Conservation (phyloP, 2,888 invertebrate species). For the Thumatha senex region DNA sequence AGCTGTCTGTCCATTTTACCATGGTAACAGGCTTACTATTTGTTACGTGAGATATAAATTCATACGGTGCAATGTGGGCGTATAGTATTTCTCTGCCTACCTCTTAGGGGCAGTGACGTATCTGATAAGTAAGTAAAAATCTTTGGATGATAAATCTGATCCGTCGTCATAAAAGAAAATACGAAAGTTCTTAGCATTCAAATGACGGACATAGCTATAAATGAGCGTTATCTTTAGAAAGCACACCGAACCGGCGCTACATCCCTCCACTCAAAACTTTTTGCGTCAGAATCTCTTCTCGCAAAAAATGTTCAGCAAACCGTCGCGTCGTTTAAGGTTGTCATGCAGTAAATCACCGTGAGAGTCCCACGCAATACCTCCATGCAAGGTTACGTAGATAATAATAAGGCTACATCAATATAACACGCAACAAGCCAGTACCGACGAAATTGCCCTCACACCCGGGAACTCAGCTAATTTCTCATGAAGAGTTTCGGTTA, state of each 20-base stretch:
- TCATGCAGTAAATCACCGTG: slow-evolving; percentile 35
- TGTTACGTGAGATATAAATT: too few relatives aligned
- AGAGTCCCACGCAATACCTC: slow-evolving; percentile 33
- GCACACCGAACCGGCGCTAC: not conserved
- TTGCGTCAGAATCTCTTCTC: slow-evolving; percentile 1
- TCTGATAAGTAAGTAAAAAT: too few relatives aligned
- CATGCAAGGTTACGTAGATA: slow-evolving; percentile 41
- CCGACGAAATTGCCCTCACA: slow-evolving; percentile 50
- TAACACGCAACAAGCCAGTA: slow-evolving; percentile 41
- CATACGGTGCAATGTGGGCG: too few relatives aligned
- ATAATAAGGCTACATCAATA: slow-evolving; percentile 46
- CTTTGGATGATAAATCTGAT: too few relatives aligned
- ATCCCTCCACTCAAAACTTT: not conserved
- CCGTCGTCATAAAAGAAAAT: too few relatives aligned
- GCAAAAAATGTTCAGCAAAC: slow-evolving; percentile 24
- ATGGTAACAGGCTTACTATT: too few relatives aligned
- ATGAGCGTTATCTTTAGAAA: not conserved
- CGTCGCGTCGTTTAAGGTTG: slow-evolving; percentile 25
- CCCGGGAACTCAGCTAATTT: slow-evolving; percentile 61
- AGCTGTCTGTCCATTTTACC: too few relatives aligned
- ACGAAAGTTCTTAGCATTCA: not conserved
- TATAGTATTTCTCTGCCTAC: too few relatives aligned
- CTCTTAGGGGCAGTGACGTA: too few relatives aligned
- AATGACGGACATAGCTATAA: not conserved
- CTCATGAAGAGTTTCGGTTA: slow-evolving; percentile 44